phyloP scores from a whole-genome alignment of 2,888 invertebrate species.

The Amblyjoppa proteus region DNA sequence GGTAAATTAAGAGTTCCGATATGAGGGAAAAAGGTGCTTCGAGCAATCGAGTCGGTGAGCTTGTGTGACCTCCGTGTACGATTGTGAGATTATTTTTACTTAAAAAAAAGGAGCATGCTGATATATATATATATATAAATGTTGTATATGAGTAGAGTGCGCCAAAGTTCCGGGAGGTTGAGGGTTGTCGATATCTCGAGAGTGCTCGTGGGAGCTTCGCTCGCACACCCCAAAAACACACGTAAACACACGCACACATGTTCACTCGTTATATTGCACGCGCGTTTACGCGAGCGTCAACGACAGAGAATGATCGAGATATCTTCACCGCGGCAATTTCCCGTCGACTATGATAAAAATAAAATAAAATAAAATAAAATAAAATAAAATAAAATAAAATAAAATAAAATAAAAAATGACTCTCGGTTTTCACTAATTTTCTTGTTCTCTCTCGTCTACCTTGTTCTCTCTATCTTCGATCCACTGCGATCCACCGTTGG shows the following conservation, averaged over 20 bases:
- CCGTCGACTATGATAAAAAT: background rate
- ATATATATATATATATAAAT: background rate
- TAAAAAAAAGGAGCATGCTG: background rate
- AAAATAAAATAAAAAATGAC: constrained; percentile 23
- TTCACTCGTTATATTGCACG: background rate
- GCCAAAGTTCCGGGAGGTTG: constrained; percentile 13
- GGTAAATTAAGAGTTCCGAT: background rate
- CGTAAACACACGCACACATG: background rate
- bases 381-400: background rate
- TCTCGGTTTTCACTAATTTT: constrained; percentile 38
- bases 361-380: no score
- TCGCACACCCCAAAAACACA: background rate
- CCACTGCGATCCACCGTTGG: background rate
- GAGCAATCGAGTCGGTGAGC: background rate
- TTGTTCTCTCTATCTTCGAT: constrained; percentile 20
- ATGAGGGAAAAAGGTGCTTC: background rate
- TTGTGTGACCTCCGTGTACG: background rate
- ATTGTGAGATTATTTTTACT: background rate
- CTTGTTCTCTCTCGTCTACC: constrained; percentile 36
- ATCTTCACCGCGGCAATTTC: constrained; percentile 38
- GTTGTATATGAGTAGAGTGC: background rate
- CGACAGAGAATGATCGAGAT: constrained; percentile 6
- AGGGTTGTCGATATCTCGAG: constrained; percentile 43
- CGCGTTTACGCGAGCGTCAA: constrained; percentile 24
- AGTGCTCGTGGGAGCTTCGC: constrained; percentile 6